Percentiles rank a stretch among this genome's conserved stretches.
These are phyloP conservation scores for Macropodus opercularis DNA, from an alignment of 2,797 vertebrate genomes.

Conservation along the genomic window DNA sequence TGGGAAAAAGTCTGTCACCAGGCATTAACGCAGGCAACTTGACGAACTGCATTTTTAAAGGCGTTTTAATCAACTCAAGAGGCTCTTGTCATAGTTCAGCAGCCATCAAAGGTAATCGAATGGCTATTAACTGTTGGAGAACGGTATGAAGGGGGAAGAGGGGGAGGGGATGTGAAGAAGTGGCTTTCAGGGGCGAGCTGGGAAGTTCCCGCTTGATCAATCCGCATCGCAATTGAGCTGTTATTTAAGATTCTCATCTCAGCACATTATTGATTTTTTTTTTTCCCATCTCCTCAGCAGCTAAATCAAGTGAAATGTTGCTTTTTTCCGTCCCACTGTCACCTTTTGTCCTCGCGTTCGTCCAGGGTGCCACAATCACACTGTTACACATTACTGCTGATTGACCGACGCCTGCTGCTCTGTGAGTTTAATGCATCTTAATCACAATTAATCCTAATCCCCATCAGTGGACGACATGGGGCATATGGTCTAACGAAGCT, in stretches of 20 bases:
- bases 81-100: conserved; percentile 60
- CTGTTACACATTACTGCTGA: conserved; percentile 60
- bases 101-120: conserved; percentile 56
- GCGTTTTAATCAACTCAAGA: conserved; percentile 57
- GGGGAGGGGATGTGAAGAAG: conserved; percentile 10
- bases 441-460: conserved; percentile 84
- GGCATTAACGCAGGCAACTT: conserved; percentile 21
- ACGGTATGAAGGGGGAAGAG: conserved; percentile 11
- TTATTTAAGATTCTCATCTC: conserved; percentile 74
- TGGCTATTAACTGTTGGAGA: conserved; percentile 46
- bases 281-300: conserved; percentile 35
- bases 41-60: conserved; percentile 59
- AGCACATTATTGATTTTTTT: conserved; percentile 64
- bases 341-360: conserved; percentile 63
- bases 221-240: conserved; percentile 70
- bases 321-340: conserved; percentile 19
- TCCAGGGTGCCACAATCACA: conserved; percentile 47
- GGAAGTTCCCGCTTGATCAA: conserved; percentile 49
- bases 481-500: conserved; percentile 76
- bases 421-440: conserved; percentile 79
- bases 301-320: conserved; percentile 67
- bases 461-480: conserved; percentile 64
- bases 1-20: conserved; percentile 21
- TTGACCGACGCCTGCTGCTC: conserved; percentile 60
- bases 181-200: conserved; percentile 28